Base-by-base conservation (phyloP, 2,113 vertebrate species). In the Fulmarus glacialis region DNA sequence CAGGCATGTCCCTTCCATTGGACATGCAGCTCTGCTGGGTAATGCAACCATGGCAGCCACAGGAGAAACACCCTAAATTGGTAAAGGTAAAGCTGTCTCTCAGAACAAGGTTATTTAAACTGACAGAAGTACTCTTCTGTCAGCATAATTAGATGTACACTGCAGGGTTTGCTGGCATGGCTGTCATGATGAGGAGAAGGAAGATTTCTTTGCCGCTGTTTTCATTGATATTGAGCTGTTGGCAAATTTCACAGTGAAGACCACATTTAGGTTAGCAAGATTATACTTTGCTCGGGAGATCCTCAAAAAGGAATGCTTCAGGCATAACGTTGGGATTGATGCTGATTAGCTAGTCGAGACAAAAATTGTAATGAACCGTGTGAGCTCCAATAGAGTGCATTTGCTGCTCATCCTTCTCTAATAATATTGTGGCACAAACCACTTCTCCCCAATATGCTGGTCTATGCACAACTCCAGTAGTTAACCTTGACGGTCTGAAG, bases 401-500 rank as follows among this genome's bases (percentile, higher is more conserved):
- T 89, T 94, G 45, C 55, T 88, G 52, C 48, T 88, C 0, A 1
- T 84, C 68, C 82, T 95, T 93, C 86, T 72, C 74, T 71, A 77
- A 82, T 42, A 77, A 82, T 4, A 2, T 64, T 66, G 85, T 97
- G 95, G 96, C 89, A 93, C n/a, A 63, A 63, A 67, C 12, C 36
- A 47, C n/a, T 11, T 82, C 80, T 67, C 53, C 26, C 32, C 68
- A 96, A 9, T 48, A 27, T 67, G 34, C 64, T 70, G 72, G 48
- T 86, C 81, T 94, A 4, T 97, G 81, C 63, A 52, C 63, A 93
- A 77, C 87, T 94, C 59, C 74, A 93, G 75, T 20, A 95, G 85
- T 95, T 97, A 97, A 97, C 79, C 96, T 96, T 94, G 93, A 88
- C 7, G 6, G 67, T 73, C 91, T 96, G 71, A 95, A 79, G 55